phyloP scores from a whole-genome alignment of 2,888 invertebrate genomes.

The Cantharis nigra region DNA sequence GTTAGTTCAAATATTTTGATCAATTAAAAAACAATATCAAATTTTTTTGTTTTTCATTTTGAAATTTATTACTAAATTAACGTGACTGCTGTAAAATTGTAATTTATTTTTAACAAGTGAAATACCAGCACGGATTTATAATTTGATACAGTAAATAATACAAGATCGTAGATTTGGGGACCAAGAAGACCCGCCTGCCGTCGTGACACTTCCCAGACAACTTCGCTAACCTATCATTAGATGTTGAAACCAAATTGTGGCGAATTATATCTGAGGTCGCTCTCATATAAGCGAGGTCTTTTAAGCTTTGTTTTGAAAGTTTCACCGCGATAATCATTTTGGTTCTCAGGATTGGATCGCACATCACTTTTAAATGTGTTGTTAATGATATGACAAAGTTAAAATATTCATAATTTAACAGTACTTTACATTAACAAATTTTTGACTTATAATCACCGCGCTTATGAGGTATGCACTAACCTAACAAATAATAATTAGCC shows the following conservation, averaged over 20 bases:
- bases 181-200: constrained; percentile 39
- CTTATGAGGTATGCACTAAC: neutral
- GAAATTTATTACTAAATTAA: constrained; percentile 8
- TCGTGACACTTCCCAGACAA: constrained; percentile 49
- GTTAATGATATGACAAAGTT: constrained; percentile 4
- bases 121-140: constrained; percentile 41
- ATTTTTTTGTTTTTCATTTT: constrained; percentile 8
- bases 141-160: constrained; percentile 52
- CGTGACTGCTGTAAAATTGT: constrained; percentile 18
- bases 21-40: constrained; percentile 12
- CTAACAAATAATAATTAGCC: neutral
- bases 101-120: constrained; percentile 28
- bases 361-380: constrained; percentile 9
- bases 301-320: constrained; percentile 34
- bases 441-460: neutral
- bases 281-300: constrained; percentile 43
- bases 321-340: constrained; percentile 27
- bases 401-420: constrained; percentile 2
- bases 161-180: constrained; percentile 46
- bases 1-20: constrained; percentile 6
- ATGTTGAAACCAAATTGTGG: constrained; percentile 49
- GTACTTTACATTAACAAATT: neutral
- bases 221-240: constrained; percentile 49
- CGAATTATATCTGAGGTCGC: constrained; percentile 48
- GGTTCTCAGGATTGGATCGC: constrained; percentile 21